Evolutionary conservation across 2,113 vertebrate genomes (phyloP).

Genomic region (Lophochroa leadbeateri): DNA sequence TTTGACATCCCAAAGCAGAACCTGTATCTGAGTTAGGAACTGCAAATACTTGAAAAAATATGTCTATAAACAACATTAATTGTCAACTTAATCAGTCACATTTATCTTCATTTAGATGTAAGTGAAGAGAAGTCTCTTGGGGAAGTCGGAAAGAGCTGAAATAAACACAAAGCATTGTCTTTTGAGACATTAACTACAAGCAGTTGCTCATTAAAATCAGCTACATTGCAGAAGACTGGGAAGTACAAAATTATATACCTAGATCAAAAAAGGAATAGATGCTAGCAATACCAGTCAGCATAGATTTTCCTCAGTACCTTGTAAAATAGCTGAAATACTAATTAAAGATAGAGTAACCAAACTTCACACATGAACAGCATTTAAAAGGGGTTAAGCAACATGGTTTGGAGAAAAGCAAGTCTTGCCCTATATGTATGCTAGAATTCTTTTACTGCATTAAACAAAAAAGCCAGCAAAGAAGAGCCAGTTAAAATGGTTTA

Average conservation of each 20-base stretch:
- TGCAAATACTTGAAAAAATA: neutral
- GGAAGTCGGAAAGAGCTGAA: neutral
- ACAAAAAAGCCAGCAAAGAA: slow-evolving; percentile 1
- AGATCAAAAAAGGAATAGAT: neutral
- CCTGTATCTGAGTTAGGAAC: neutral
- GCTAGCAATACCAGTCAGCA: neutral
- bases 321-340: slow-evolving; percentile 28
- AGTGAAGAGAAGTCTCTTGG: slow-evolving; percentile 26
- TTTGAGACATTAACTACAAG: neutral
- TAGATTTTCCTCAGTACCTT: neutral
- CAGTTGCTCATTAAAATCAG: slow-evolving; percentile 16
- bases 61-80: slow-evolving; percentile 21
- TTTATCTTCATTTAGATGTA: slow-evolving; percentile 23
- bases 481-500: slow-evolving; percentile 22
- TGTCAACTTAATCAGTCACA: slow-evolving; percentile 14
- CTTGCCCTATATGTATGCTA: neutral
- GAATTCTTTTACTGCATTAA: neutral
- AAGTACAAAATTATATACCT: neutral
- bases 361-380: neutral
- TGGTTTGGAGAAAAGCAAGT: neutral
- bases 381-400: neutral
- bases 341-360: slow-evolving; percentile 17
- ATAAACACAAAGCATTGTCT: slow-evolving; percentile 34
- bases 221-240: neutral
- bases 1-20: neutral